A percentile compares a stretch with the other conserved stretches of the same genome.
Conservation (phyloP, 23 tunicate genomes). For the Trididemnum miniatum region DNA sequence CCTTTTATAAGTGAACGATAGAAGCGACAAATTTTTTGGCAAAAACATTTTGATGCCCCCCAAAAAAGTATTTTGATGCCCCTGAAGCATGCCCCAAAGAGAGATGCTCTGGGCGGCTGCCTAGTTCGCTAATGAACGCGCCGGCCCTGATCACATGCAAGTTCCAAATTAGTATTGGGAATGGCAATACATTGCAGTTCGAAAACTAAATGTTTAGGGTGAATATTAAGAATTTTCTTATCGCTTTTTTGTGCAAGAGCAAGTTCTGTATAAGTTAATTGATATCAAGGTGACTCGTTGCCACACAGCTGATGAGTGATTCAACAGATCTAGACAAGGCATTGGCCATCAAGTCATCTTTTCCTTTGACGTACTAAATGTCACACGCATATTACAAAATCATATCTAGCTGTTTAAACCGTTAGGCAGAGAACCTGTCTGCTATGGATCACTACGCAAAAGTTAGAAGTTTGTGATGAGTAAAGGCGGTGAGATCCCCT, state of each 20-base stretch:
- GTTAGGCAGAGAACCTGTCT: neutral
- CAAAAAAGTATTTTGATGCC: no score
- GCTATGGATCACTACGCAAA: neutral
- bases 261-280: neutral
- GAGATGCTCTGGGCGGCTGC: no score
- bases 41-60: no score
- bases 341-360: neutral
- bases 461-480: neutral
- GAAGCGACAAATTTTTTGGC: no score
- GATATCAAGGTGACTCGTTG: neutral
- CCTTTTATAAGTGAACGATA: no score
- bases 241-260: constrained; percentile 5
- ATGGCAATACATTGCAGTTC: neutral
- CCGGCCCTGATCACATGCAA: no score
- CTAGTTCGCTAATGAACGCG: no score
- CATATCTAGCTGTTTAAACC: neutral
- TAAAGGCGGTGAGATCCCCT: neutral
- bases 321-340: neutral
- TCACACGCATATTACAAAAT: neutral
- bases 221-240: neutral
- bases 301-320: neutral
- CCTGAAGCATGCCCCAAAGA: no score
- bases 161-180: neutral
- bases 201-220: neutral
- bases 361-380: neutral